Evolutionary conservation across 2,797 vertebrate genomes (phyloP).

Genomic region (Megalops cyprinoides): DNA sequence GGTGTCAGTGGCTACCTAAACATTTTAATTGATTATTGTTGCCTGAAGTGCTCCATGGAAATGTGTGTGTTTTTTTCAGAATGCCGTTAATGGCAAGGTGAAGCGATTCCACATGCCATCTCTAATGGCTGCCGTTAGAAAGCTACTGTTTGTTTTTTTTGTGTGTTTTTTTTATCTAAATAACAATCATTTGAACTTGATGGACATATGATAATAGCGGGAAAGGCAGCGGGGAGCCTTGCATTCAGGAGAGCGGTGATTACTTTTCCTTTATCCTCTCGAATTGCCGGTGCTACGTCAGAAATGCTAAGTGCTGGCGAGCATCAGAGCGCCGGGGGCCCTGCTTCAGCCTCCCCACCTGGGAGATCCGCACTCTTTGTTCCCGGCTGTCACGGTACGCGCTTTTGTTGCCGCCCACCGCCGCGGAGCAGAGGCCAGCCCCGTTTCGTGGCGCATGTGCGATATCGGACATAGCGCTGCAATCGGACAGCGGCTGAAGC

Average conservation of each 20-base stretch:
- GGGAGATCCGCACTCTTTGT: no score
- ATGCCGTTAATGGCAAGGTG: not conserved
- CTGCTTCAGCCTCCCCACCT: no score
- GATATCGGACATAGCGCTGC: no score
- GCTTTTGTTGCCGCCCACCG: no score
- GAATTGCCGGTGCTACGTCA: not conserved
- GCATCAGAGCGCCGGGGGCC: no score
- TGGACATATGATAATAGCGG: not conserved
- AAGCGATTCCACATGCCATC: not conserved
- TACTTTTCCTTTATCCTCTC: not conserved
- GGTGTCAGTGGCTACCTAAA: constrained; percentile 22
- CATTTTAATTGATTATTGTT: constrained; percentile 26
- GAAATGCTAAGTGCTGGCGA: no score
- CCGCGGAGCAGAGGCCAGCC: no score
- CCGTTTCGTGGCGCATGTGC: no score
- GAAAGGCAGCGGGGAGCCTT: not conserved
- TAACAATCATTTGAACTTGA: not conserved
- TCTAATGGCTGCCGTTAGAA: not conserved
- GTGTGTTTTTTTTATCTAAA: not conserved
- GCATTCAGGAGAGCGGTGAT: not conserved
- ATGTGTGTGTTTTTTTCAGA: constrained; percentile 18
- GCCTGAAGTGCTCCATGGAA: constrained; percentile 15
- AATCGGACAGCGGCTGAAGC: no score
- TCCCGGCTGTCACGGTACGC: no score
- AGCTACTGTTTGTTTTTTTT: not conserved